These are phyloP conservation scores for Lysandra coridon DNA, from an alignment of 2,888 invertebrate genomes.

Conservation along the genomic window DNA sequence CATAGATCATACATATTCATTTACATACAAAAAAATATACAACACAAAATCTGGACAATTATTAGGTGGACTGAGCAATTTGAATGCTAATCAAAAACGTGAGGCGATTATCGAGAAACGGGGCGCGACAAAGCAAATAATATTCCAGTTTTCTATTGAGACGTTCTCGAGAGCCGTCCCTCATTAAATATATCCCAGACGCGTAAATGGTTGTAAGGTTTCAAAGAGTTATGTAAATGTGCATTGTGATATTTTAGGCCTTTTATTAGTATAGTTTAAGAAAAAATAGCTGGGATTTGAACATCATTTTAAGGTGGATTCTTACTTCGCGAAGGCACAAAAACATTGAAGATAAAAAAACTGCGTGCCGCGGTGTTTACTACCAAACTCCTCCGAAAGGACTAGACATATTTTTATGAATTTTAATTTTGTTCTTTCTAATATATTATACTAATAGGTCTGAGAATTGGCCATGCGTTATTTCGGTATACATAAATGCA, in stretches of 20 bases:
- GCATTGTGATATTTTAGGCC: constrained; percentile 1
- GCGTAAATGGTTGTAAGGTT: constrained; percentile 4
- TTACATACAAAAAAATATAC: background rate
- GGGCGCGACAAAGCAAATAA: constrained; percentile 31
- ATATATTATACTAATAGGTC: too few species aligned
- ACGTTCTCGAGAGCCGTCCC: constrained; percentile 17
- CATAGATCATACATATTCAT: background rate
- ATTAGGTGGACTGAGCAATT: constrained; percentile 4
- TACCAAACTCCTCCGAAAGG: too few species aligned
- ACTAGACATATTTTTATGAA: too few species aligned
- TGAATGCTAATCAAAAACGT: constrained; percentile 27
- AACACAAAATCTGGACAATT: background rate
- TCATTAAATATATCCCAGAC: constrained; percentile 30
- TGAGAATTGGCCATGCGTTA: too few species aligned
- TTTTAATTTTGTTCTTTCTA: too few species aligned
- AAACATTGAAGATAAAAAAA: too few species aligned
- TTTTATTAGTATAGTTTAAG: background rate
- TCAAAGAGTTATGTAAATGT: constrained; percentile 1
- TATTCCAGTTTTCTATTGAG: constrained; percentile 33
- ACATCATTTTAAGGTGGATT: background rate
- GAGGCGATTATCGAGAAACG: constrained; percentile 26
- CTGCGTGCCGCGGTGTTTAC: too few species aligned
- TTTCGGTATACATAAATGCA: too few species aligned
- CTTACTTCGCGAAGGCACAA: too few species aligned
- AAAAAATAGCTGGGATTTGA: background rate